Percentiles rank a stretch among this genome's conserved stretches.
These are phyloP conservation scores for Myxocyprinus asiaticus DNA, from an alignment of 2,113 vertebrate species.

Conservation along the genomic window DNA sequence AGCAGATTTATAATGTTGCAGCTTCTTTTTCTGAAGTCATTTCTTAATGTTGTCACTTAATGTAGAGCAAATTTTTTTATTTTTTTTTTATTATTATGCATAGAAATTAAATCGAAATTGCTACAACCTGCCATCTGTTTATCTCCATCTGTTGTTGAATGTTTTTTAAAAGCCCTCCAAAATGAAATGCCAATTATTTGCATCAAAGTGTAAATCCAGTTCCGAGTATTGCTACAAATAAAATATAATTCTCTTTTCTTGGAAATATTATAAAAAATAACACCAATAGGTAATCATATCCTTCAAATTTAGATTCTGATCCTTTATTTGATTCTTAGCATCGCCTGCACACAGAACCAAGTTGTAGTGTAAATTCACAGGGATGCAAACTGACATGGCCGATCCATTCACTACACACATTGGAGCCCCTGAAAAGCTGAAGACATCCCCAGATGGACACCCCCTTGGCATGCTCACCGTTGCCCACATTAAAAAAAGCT, in stretches of 20 bases:
- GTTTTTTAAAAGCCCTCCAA: neutral
- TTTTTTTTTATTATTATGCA: constrained; percentile 2
- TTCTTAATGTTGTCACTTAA: neutral
- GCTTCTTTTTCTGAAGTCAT: no score
- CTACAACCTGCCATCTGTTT: constrained; percentile 24
- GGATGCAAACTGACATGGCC: constrained; percentile 4
- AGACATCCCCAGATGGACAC: constrained; percentile 38
- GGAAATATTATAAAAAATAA: neutral
- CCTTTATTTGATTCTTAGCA: constrained; percentile 37
- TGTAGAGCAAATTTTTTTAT: no score
- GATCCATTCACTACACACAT: neutral
- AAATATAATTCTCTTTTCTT: neutral
- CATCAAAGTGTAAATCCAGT: neutral
- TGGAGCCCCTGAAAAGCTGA: constrained; percentile 32
- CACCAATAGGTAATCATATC: neutral
- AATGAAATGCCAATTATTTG: constrained; percentile 6
- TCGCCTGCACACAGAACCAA: constrained; percentile 13
- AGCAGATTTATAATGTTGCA: neutral
- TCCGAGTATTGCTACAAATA: neutral
- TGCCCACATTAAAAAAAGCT: constrained; percentile 37
- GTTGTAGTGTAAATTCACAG: constrained; percentile 36
- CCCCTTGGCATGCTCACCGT: constrained; percentile 16
- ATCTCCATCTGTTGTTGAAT: constrained; percentile 15
- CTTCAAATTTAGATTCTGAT: constrained; percentile 1
- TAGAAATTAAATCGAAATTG: constrained; percentile 21